These are phyloP conservation scores for Eupithecia vulgata DNA, from an alignment of 2,888 invertebrate species.

Conservation along the genomic window DNA sequence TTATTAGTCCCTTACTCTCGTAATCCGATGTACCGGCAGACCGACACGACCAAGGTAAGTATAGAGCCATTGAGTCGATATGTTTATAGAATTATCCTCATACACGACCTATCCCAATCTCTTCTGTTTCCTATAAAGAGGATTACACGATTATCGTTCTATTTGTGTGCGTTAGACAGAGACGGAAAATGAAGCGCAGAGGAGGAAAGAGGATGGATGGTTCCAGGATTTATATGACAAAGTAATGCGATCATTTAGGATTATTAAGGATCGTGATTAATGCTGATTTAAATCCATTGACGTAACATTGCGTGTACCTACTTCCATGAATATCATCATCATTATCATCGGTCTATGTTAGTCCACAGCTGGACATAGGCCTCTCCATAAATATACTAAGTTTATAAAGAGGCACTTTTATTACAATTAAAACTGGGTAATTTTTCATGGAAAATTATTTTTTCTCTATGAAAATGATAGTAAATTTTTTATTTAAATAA, in stretches of 20 bases:
- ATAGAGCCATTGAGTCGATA: not conserved
- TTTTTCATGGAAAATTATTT: too few species aligned
- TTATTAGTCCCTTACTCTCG: not conserved
- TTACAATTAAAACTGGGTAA: not conserved
- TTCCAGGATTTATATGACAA: conserved; percentile 9
- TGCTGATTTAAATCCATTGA: not conserved
- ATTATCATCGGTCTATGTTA: too few species aligned
- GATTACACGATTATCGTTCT: conserved; percentile 36
- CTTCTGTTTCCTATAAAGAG: conserved; percentile 41
- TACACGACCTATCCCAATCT: conserved; percentile 41
- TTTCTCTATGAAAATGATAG: too few species aligned
- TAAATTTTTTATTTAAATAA: too few species aligned
- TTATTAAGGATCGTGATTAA: conserved; percentile 2
- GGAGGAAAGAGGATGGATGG: conserved; percentile 14
- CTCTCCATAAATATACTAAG: not conserved
- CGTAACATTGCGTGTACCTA: not conserved
- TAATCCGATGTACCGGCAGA: not conserved
- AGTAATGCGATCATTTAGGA: conserved; percentile 23
- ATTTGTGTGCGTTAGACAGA: conserved; percentile 15
- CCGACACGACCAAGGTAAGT: not conserved
- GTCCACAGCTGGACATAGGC: too few species aligned
- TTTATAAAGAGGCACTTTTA: not conserved
- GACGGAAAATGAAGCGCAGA: conserved; percentile 5
- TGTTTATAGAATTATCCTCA: conserved; percentile 20
- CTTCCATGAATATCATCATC: not conserved